Evolutionary conservation across 2,113 vertebrate species (phyloP), one percentile per base, ranked within the genome.

Genomic region (Brachirus orientalis): DNA sequence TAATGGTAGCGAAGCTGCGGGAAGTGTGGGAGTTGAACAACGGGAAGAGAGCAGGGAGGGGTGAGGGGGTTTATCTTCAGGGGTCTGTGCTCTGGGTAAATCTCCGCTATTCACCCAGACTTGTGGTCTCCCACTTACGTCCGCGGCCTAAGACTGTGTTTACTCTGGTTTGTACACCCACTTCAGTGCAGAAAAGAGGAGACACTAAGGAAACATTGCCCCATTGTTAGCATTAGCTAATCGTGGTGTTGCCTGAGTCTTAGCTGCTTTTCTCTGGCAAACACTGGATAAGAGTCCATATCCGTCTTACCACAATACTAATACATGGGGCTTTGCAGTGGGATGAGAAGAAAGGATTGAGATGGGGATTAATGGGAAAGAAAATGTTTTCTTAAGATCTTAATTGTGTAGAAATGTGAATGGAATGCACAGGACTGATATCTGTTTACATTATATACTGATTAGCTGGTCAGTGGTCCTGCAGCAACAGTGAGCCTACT

Each of bases 231-330:
- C 84, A 87, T 88, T 88, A 89, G 88, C 82, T 87, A 86, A 92
- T 86, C 86, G 73, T 80, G 77, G 71, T 67, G 63, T 83, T 87
- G 89, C 88, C 85, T 80, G 85, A 78, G 89, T 85, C 87, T 93
- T 91, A 92, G 88, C 78, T 17, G 85, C 87, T 89, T 92, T 92
- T 89, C 90, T 90, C 75, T 78, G 73, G 90, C 84, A 92, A 92
- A 93, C 90, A 90, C 70, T 70, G 90, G 89, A 92, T 92, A 90
- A 91, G 88, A 91, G 90, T 91, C 85, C 86, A 89, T 79, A 90
- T 92, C 90, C 92, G 72, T 83, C 91, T 92, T 90, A 92, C 79
- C 88, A 89, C 83, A 37, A 67, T 82, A 62, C 77, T 92, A 92
- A 93, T 90, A 81, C 91, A 82, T 28, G 63, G 16, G 63, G 91